Percentiles rank a stretch among this genome's conserved stretches.
phyloP scores from a whole-genome alignment of 2,797 vertebrate species.

The Enteromius unitaeniatus region DNA sequence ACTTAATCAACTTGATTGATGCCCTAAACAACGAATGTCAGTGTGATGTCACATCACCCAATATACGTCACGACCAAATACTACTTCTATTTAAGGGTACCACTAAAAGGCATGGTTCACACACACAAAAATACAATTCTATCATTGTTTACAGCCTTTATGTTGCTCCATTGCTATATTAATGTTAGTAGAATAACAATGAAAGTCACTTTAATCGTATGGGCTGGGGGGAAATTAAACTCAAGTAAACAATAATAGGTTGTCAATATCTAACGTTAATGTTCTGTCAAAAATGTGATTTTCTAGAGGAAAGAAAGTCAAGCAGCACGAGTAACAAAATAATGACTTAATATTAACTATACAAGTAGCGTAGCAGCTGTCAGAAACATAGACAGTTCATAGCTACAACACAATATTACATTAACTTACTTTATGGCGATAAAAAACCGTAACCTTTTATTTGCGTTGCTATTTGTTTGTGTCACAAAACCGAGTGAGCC shows the following conservation, averaged over 20 bases:
- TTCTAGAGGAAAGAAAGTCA: background rate
- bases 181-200: background rate
- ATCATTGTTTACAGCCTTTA: background rate
- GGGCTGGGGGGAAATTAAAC: too few species aligned
- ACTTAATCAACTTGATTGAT: background rate
- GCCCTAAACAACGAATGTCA: slow-evolving; percentile 7
- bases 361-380: background rate
- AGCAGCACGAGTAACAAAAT: background rate
- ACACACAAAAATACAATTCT: background rate
- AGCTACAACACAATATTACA: too few species aligned
- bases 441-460: background rate
- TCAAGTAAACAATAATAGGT: background rate
- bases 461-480: too few species aligned
- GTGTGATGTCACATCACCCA: background rate
- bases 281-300: background rate
- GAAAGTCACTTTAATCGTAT: too few species aligned
- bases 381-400: background rate
- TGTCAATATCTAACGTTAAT: too few species aligned
- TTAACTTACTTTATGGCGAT: background rate
- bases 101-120: background rate
- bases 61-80: background rate
- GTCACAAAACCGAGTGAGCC: background rate
- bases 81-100: background rate
- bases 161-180: background rate
- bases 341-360: background rate